phyloP scores from a whole-genome alignment of 2,888 invertebrate species.

The Ophioninae sp. region DNA sequence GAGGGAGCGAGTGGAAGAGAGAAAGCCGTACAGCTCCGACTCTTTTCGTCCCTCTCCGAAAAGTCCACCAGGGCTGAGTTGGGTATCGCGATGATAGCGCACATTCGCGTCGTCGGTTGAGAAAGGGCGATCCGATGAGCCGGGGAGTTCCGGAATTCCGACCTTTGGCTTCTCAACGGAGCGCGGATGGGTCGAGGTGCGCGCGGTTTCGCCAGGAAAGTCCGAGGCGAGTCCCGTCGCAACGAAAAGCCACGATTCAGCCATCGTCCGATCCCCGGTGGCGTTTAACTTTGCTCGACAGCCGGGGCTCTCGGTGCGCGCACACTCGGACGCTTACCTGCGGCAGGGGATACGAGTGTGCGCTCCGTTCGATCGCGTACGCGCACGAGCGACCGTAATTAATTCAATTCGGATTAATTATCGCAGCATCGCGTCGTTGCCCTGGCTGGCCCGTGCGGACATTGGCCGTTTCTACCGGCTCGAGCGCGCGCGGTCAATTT shows the following conservation, averaged over 20 bases:
- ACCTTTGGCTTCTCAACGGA: constrained; percentile 13
- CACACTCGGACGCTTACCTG: constrained; percentile 6
- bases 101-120: neutral
- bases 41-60: neutral
- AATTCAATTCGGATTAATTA: constrained; percentile 73
- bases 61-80: neutral
- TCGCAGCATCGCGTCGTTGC: constrained; percentile 49
- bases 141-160: neutral
- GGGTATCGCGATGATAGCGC: constrained; percentile 6
- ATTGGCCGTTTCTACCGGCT: constrained; percentile 41
- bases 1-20: neutral
- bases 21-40: constrained; percentile 1
- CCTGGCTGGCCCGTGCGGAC: constrained; percentile 55
- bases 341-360: neutral
- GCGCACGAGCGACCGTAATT: constrained; percentile 65
- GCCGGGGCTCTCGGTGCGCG: constrained; percentile 42
- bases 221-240: constrained; percentile 50
- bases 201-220: constrained; percentile 42
- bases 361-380: constrained; percentile 54
- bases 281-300: constrained; percentile 53
- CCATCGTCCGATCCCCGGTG: constrained; percentile 56
- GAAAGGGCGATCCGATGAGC: neutral
- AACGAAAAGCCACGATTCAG: constrained; percentile 58
- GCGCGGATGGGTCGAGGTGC: neutral
- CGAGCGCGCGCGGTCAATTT: constrained; percentile 42